Percentiles rank a stretch among this genome's conserved stretches.
Evolutionary conservation across 2,888 invertebrate genomes (phyloP).

Genomic region (Punctoribates punctum): DNA sequence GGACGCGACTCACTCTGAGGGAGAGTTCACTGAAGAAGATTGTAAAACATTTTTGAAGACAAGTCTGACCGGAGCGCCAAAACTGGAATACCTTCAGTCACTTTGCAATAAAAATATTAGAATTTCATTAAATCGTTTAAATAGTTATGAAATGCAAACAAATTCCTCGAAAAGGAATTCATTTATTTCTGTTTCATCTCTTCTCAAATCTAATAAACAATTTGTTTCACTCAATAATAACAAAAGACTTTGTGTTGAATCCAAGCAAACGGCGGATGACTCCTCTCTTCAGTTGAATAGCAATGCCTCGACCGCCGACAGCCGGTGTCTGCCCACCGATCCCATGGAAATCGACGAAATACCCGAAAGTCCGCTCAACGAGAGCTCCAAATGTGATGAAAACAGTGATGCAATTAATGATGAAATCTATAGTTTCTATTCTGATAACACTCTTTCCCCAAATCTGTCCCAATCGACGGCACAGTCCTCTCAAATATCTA

Average conservation of each 20-base stretch:
- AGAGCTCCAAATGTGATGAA: neutral
- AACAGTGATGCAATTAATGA: neutral
- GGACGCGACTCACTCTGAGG: neutral
- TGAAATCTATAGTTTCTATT: slow-evolving; percentile 28
- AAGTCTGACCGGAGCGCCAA: neutral
- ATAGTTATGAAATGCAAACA: neutral
- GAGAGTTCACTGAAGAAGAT: slow-evolving; percentile 19
- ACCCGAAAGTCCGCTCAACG: slow-evolving; percentile 25
- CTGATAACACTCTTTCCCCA: slow-evolving; percentile 1
- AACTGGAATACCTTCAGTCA: slow-evolving; percentile 11
- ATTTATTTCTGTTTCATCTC: neutral
- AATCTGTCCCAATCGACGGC: neutral
- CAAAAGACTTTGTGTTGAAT: slow-evolving; percentile 15
- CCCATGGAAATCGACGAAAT: slow-evolving; percentile 9
- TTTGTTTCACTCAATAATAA: neutral
- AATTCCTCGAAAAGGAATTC: neutral
- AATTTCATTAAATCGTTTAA: neutral
- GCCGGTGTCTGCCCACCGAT: neutral
- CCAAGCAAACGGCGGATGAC: neutral
- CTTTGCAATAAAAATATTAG: slow-evolving; percentile 29
- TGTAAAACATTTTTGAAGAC: neutral
- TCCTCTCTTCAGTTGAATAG: neutral
- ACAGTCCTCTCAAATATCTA: neutral
- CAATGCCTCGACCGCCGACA: neutral
- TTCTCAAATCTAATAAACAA: neutral